A percentile compares a stretch with the other conserved stretches of the same genome.
These are phyloP conservation scores for Chroicocephalus ridibundus DNA, from an alignment of 2,113 vertebrate species.

Conservation along the genomic window DNA sequence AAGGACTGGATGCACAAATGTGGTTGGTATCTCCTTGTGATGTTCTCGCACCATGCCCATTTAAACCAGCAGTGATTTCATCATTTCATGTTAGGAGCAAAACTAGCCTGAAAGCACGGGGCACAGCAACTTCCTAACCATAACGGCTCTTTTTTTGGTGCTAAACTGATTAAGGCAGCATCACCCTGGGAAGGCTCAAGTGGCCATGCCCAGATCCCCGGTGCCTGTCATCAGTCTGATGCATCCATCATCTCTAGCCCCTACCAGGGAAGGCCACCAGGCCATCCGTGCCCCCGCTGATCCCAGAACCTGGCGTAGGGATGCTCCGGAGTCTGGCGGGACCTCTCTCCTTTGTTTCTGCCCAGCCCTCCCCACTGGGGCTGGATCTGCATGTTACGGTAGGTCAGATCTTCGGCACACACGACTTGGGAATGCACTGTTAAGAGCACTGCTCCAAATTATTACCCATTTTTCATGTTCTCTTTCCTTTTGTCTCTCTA, in stretches of 20 bases:
- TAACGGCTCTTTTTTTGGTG: neutral
- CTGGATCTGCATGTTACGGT: neutral
- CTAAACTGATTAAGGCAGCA: neutral
- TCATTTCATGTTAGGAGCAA: neutral
- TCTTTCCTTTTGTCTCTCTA: neutral
- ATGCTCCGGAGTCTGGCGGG: neutral
- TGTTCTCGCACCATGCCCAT: accelerated
- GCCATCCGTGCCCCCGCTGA: accelerated
- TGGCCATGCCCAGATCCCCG: neutral
- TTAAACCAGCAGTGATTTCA: neutral
- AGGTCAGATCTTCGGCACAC: neutral
- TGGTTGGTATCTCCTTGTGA: neutral
- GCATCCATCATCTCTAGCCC: neutral
- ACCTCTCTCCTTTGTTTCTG: neutral
- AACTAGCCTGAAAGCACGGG: neutral
- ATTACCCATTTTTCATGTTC: neutral
- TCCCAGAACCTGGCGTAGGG: accelerated
- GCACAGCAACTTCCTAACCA: neutral
- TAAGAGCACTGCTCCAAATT: neutral
- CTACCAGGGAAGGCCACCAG: neutral
- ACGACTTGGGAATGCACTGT: neutral
- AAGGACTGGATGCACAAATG: accelerated
- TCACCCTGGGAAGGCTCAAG: neutral
- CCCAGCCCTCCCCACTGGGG: neutral
- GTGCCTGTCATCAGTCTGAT: accelerated